Evolutionary conservation across 2,113 vertebrate species (phyloP).

Genomic region (Pipa parva): DNA sequence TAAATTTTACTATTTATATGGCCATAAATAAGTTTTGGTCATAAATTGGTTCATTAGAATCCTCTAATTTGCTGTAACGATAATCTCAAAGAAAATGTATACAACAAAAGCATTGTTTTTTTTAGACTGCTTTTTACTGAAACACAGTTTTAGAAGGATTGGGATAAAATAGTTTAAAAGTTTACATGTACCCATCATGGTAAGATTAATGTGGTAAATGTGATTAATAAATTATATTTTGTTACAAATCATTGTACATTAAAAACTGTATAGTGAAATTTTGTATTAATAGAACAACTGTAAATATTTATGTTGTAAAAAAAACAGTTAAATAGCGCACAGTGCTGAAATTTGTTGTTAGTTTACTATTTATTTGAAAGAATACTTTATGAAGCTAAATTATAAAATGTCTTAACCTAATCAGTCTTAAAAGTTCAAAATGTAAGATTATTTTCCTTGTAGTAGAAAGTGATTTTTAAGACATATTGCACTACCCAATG

Average conservation of each 20-base stretch:
- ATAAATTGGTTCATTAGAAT: no score
- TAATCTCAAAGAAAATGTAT: no score
- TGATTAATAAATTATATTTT: constrained; percentile 68
- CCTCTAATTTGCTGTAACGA: no score
- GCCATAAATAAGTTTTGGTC: no score
- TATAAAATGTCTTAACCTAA: constrained; percentile 66
- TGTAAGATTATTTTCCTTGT: constrained; percentile 76
- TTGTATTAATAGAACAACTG: constrained; percentile 69
- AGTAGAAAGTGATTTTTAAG: constrained; percentile 84
- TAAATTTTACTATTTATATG: no score
- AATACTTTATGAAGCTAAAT: constrained; percentile 75
- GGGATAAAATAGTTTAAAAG: no score
- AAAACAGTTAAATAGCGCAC: constrained; percentile 59
- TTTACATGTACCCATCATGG: no score
- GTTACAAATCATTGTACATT: constrained; percentile 73
- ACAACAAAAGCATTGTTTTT: no score
- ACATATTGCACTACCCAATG: constrained; percentile 81
- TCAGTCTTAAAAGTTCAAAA: constrained; percentile 59
- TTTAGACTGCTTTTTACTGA: no score
- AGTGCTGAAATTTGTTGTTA: constrained; percentile 76
- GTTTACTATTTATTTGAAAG: constrained; percentile 92
- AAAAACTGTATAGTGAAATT: constrained; percentile 73
- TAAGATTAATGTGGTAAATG: constrained; percentile 61
- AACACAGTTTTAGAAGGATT: no score
- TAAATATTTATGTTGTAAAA: constrained; percentile 63